phyloP scores from a whole-genome alignment of 2,113 vertebrate genomes.

The Sisor rabdophorus region DNA sequence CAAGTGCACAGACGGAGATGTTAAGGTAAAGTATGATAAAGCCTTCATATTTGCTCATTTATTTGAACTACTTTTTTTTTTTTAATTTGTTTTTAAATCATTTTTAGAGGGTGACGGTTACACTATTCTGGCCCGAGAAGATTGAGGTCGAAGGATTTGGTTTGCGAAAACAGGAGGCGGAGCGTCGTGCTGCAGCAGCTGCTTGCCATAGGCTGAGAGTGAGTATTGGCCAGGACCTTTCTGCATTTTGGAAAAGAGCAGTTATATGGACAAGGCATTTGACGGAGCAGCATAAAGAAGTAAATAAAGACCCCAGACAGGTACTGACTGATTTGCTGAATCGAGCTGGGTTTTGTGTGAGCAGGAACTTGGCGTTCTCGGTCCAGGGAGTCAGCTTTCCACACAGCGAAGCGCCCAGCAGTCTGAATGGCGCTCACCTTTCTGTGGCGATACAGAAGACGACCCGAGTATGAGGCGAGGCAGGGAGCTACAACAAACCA shows the following conservation, averaged over 20 bases:
- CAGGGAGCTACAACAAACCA: conserved; percentile 55
- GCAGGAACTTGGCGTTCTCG: conserved; percentile 87
- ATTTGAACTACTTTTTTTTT: no score
- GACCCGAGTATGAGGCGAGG: conserved; percentile 57
- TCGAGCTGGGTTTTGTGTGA: not conserved
- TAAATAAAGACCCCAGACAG: not conserved
- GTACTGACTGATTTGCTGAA: not conserved
- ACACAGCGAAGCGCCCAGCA: conserved; percentile 61
- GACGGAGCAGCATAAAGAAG: not conserved
- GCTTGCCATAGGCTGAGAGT: conserved; percentile 88
- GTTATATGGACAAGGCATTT: not conserved
- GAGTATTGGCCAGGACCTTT: not conserved
- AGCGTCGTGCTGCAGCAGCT: conserved; percentile 84
- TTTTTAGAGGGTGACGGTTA: conserved; percentile 82
- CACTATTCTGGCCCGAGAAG: conserved; percentile 83
- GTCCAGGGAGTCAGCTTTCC: conserved; percentile 77
- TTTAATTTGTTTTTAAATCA: not conserved
- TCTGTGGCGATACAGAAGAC: conserved; percentile 59
- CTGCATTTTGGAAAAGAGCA: not conserved
- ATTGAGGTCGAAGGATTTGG: conserved; percentile 86
- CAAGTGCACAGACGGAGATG: conserved; percentile 74
- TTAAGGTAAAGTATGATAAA: conserved; percentile 72
- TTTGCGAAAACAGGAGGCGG: conserved; percentile 81
- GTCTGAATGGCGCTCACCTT: conserved; percentile 8
- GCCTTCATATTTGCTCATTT: not conserved